Conservation (phyloP, 2,113 vertebrate species). For the zebrafish (Danio rerio) region GRCz12tu NC_133188.1:45505001-45505500, state of each 20-base stretch:
- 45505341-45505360: constrained; percentile 58
- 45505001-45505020: too few relatives aligned
- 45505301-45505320: constrained; percentile 72
- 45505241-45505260: constrained; percentile 54
- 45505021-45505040: too few relatives aligned
- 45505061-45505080: background rate
- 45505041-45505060: too few relatives aligned
- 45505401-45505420: background rate
- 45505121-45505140: background rate
- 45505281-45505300: constrained; percentile 64
- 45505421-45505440: too few relatives aligned
- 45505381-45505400: constrained; percentile 63
- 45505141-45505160: background rate
- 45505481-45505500: too few relatives aligned
- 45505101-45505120: background rate
- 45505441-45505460: too few relatives aligned
- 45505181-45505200: constrained; percentile 10
- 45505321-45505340: constrained; percentile 58
- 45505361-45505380: constrained; percentile 56
- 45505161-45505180: constrained; percentile 17
- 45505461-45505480: too few relatives aligned
- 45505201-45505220: background rate
- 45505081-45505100: background rate
- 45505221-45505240: background rate
- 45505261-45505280: constrained; percentile 67